Evolutionary conservation across 2,113 vertebrate genomes (phyloP).

Genomic region (Urocitellus parryii): DNA sequence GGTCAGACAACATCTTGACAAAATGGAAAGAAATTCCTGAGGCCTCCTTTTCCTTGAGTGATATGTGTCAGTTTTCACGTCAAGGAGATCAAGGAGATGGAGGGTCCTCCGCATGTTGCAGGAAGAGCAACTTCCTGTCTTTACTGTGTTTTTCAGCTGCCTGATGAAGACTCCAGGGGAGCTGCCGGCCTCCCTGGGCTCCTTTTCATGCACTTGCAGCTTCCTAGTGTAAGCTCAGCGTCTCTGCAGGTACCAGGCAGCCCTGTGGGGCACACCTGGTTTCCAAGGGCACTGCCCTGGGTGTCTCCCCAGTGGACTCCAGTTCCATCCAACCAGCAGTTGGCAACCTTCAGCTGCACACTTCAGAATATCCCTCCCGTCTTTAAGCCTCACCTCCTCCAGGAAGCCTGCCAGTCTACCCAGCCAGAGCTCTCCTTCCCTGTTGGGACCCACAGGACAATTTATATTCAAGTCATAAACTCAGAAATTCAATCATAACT

Average conservation of each 20-base stretch:
- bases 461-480: neutral
- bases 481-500: neutral
- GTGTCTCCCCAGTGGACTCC: no score
- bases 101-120: rapidly evolving
- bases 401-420: neutral
- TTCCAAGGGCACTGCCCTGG: no score
- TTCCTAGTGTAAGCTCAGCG: no score
- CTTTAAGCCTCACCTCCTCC: neutral
- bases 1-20: rapidly evolving
- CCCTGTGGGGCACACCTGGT: no score
- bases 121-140: rapidly evolving
- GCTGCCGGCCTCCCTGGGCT: neutral
- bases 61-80: neutral
- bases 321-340: no score
- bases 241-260: no score
- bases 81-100: neutral
- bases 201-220: no score
- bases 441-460: rapidly evolving
- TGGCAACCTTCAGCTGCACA: neutral
- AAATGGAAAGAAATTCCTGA: neutral
- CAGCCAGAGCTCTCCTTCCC: neutral
- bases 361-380: neutral
- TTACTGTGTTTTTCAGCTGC: neutral
- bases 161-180: neutral
- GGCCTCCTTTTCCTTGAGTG: no score